A percentile compares a stretch with the other conserved stretches of the same genome.
Conservation (phyloP, 2,888 invertebrate genomes). For the Bombylius major region DNA sequence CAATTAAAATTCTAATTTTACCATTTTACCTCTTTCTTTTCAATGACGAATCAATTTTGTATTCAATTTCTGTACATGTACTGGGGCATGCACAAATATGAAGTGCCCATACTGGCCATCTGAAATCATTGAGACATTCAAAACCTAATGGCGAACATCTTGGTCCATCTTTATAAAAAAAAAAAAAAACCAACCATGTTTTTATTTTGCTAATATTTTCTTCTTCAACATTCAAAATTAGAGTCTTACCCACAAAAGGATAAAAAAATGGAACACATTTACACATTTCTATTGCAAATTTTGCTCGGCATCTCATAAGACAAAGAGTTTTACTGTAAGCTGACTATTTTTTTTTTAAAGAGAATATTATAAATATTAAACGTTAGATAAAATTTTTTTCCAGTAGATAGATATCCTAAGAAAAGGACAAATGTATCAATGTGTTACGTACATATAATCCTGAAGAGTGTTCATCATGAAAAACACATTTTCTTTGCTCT, state of each 20-base stretch:
- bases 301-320: conserved; percentile 37
- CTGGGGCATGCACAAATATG: conserved; percentile 21
- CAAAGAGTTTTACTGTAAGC: conserved; percentile 31
- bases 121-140: conserved; percentile 29
- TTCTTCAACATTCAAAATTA: no score
- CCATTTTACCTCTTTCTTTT: neutral
- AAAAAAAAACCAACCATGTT: neutral
- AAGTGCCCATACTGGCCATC: conserved; percentile 32
- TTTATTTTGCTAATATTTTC: neutral
- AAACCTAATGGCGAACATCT: conserved; percentile 30
- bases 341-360: conserved; percentile 14
- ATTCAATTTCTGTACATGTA: conserved; percentile 24
- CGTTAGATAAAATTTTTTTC: neutral
- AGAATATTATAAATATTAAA: neutral
- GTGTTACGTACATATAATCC: conserved; percentile 27
- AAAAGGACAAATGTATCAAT: no score
- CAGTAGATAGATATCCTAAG: no score
- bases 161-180: conserved; percentile 22
- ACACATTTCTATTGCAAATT: conserved; percentile 40
- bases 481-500: conserved; percentile 40
- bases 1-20: neutral
- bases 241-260: conserved; percentile 26
- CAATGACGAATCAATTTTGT: neutral
- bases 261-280: conserved; percentile 47
- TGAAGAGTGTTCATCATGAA: conserved; percentile 39